Base-by-base conservation (phyloP, 2,797 vertebrate species). In the Falco rusticolus region DNA sequence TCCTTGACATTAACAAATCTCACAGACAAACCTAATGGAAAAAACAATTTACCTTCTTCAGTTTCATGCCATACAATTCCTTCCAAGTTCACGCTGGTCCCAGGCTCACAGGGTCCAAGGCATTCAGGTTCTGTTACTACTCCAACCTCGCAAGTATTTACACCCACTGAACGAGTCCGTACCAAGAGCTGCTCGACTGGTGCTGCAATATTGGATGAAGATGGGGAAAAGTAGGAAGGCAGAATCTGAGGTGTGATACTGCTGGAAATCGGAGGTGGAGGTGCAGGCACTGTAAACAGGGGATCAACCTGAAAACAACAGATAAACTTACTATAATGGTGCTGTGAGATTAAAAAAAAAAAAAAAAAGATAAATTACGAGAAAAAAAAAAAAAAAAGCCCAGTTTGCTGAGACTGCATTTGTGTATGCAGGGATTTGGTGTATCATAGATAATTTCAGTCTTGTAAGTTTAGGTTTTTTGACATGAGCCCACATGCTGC, bases 61-160 rank as follows among this genome's bases (percentile, higher is more conserved):
- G 99, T 99, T 98, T 99, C 99, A 89, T 99, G 99, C 99, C 99
- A 99, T 81, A 99, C 99, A 94, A 99, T 99, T 80, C 99, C 99
- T 98, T 99, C 99, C 98, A 99, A 98, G 98, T 99, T 99, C 95
- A 99, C 99, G 80, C 99, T 99, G 95, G 99, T 99, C 87, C 99
- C 99, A 20, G 99, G 99, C 96, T 99, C 99, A 98, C 99, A 99
- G 83, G 99, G 99, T 90, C 99, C 99, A 96, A 99, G 98, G 97
- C 98, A 99, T 98, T 98, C 98, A 0, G 98, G 98, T 95, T 99
- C 99, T 29, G 98, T 98, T 96, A 99, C 98, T 97, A 98, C 97
- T 98, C 98, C 92, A 97, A 98, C 94, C 94, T 99, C 99, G 92
- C 99, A 99, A 45, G 99, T 99, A 98, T 99, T 99, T 97, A 99